phyloP scores from a whole-genome alignment of 2,113 vertebrate genomes.

The Forbesichthys papilliferus region DNA sequence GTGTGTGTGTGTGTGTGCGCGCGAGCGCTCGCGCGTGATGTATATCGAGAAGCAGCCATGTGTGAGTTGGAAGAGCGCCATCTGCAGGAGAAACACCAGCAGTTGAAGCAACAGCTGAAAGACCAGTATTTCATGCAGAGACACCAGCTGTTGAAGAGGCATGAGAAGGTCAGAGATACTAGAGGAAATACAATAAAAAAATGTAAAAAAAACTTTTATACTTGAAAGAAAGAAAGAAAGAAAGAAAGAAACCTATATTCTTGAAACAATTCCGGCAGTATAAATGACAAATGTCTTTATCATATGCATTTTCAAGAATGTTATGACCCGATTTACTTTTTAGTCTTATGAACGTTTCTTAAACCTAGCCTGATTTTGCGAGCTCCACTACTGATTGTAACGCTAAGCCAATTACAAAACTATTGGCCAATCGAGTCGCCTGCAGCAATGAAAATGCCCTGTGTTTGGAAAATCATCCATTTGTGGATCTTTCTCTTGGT shows the following conservation, averaged over 20 bases:
- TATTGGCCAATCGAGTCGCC: neutral
- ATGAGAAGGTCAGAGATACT: slow-evolving; percentile 86
- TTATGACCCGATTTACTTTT: too few relatives aligned
- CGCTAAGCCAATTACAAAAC: neutral
- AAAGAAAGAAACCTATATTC: too few relatives aligned
- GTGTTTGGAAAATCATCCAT: too few relatives aligned
- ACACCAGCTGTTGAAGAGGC: slow-evolving; percentile 95
- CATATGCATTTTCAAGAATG: neutral
- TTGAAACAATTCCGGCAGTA: too few relatives aligned
- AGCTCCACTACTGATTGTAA: too few relatives aligned
- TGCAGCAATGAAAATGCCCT: too few relatives aligned
- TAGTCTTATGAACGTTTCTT: too few relatives aligned
- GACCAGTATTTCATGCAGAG: slow-evolving; percentile 99
- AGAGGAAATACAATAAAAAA: too few relatives aligned
- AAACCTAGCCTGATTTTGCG: too few relatives aligned
- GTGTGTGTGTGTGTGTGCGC: slow-evolving; percentile 5
- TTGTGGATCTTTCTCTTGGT: too few relatives aligned
- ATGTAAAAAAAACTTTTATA: too few relatives aligned
- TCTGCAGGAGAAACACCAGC: slow-evolving; percentile 97
- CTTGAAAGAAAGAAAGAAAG: too few relatives aligned
- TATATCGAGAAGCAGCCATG: slow-evolving; percentile 95
- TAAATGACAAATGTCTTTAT: neutral
- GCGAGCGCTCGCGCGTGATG: neutral
- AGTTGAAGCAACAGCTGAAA: slow-evolving; percentile 97
- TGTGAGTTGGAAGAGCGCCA: slow-evolving; percentile 98